phyloP scores from a whole-genome alignment of 2,888 invertebrate species.

The Helobdella robusta region DNA sequence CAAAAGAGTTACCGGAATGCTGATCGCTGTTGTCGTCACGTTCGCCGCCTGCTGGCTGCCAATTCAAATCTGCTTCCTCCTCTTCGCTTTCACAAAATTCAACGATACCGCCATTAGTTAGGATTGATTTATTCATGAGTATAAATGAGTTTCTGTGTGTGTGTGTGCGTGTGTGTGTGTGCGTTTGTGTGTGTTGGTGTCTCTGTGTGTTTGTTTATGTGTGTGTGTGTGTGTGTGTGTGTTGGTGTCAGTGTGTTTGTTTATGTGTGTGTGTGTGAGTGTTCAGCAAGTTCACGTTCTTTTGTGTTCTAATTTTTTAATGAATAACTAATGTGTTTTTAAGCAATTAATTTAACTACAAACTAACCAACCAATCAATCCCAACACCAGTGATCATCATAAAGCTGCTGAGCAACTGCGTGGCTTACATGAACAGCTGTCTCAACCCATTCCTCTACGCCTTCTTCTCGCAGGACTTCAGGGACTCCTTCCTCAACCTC shows the following conservation, averaged over 20 bases:
- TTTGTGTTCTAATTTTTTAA: neutral
- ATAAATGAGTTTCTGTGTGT: neutral
- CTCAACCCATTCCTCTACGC: conserved; percentile 89
- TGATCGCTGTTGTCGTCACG: conserved; percentile 77
- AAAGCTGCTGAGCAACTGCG: conserved; percentile 45
- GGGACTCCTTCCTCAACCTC: conserved; percentile 53
- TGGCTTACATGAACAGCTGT: conserved; percentile 84
- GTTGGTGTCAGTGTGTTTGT: no score
- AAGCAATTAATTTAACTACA: neutral
- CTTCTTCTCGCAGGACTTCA: conserved; percentile 83
- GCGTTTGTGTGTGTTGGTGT: no score
- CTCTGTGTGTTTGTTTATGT: no score
- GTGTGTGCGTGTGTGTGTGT: no score
- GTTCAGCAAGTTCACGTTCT: no score
- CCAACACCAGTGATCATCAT: conserved; percentile 45
- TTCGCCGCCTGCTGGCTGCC: conserved; percentile 91
- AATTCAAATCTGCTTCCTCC: conserved; percentile 63
- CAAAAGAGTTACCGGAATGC: conserved; percentile 69
- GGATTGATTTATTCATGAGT: no score
- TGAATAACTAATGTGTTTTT: neutral
- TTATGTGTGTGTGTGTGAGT: no score
- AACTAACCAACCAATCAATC: neutral
- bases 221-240: no score
- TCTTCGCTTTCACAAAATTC: no score
- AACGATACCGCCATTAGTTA: no score